A percentile compares a stretch with the other conserved stretches of the same genome.
Evolutionary conservation across 1,140 invertebrate species (phyloP).

Genomic region (Amyelois transitella): DNA sequence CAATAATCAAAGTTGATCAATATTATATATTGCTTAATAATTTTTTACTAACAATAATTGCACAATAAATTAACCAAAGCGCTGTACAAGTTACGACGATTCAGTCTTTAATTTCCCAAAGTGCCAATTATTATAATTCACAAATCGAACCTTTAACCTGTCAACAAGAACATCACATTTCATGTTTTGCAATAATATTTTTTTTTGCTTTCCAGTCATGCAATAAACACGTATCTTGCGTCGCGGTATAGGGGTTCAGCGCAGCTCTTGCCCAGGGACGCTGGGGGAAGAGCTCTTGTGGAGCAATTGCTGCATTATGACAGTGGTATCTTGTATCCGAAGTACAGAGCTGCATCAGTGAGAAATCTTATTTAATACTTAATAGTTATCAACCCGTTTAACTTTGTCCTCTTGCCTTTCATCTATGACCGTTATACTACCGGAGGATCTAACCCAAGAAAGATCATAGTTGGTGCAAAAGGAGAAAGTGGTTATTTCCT

Average conservation of each 20-base stretch:
- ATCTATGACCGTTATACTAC: too few species aligned
- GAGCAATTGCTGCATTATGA: conserved; percentile 77
- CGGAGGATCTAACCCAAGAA: too few species aligned
- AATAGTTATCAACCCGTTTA: neutral
- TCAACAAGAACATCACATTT: conserved; percentile 1
- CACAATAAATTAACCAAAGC: too few species aligned
- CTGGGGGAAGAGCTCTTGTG: conserved; percentile 71
- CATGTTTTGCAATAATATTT: neutral
- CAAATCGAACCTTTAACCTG: neutral
- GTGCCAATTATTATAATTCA: neutral
- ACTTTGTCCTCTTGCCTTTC: too few species aligned
- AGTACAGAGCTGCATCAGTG: conserved; percentile 35
- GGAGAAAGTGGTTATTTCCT: too few species aligned
- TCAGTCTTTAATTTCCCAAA: neutral
- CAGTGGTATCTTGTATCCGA: conserved; percentile 66
- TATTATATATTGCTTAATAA: too few species aligned
- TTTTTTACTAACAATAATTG: too few species aligned
- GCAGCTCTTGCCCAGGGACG: conserved; percentile 75
- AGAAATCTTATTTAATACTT: conserved; percentile 17
- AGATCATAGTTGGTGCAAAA: too few species aligned
- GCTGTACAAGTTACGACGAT: too few species aligned
- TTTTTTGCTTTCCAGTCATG: conserved; percentile 64
- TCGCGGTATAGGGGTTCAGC: conserved; percentile 68
- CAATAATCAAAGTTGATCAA: too few species aligned
- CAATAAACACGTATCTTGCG: conserved; percentile 76